Conservation (phyloP, 1,140 invertebrate genomes). For the Periplaneta americana region DNA sequence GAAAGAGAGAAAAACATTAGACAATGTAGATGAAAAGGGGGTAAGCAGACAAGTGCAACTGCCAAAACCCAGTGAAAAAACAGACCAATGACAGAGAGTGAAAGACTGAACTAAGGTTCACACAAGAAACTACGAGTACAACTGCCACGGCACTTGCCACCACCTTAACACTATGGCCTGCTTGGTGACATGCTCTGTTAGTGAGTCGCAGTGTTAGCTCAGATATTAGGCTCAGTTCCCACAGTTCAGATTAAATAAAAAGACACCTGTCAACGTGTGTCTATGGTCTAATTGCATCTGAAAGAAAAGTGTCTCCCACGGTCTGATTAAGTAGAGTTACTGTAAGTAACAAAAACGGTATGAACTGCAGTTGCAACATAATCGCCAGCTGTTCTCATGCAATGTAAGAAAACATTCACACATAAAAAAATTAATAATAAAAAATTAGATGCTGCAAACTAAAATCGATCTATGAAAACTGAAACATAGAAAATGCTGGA, state of each 20-base stretch:
- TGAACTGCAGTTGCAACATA: not conserved
- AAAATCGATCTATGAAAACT: not conserved
- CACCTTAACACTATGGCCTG: conserved; percentile 20
- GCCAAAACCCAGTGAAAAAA: conserved; percentile 19
- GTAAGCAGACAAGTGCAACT: conserved; percentile 18
- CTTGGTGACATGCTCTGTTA: conserved; percentile 15
- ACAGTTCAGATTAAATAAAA: not conserved
- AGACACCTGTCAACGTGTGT: not conserved
- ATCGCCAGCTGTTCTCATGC: not conserved
- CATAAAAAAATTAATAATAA: not conserved
- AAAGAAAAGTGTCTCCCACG: not conserved
- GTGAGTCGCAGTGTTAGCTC: not conserved
- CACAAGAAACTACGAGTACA: conserved; percentile 14
- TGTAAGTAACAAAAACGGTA: not conserved
- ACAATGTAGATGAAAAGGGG: not conserved
- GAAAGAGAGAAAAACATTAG: not conserved
- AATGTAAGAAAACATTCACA: not conserved
- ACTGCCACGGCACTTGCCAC: conserved; percentile 18
- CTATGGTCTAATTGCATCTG: not conserved
- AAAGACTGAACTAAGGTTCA: conserved; percentile 12
- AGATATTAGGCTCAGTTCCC: not conserved
- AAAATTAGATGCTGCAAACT: not conserved
- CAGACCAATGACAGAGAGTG: conserved; percentile 17
- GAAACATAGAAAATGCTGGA: not conserved
- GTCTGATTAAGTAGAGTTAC: not conserved